phyloP scores from a whole-genome alignment of 1,140 invertebrate species.

The Drosophila sucinea region DNA sequence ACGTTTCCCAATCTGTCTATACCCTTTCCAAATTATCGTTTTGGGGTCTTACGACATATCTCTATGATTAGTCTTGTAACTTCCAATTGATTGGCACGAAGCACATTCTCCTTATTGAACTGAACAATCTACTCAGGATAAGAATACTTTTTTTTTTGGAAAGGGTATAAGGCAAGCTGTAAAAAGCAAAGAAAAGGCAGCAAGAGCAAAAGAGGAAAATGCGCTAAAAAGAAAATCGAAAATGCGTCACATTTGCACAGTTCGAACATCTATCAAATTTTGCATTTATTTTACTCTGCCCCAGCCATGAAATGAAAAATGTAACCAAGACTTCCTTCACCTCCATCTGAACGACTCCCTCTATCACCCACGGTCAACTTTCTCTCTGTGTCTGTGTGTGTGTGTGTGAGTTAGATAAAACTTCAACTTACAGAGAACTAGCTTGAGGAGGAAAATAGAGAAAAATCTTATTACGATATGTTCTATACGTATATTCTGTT shows the following conservation, averaged over 20 bases:
- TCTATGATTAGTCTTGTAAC: too few relatives aligned
- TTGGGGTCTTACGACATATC: neutral
- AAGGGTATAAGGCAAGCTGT: slow-evolving; percentile 53
- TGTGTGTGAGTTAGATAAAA: slow-evolving; percentile 52
- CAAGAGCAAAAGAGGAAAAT: slow-evolving; percentile 2
- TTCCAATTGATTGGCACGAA: too few relatives aligned
- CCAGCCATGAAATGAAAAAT: slow-evolving; percentile 37
- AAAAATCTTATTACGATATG: slow-evolving; percentile 67
- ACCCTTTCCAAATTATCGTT: neutral
- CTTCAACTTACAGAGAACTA: slow-evolving; percentile 27
- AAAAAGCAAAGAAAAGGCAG: slow-evolving; percentile 30
- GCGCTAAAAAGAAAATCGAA: slow-evolving; percentile 52
- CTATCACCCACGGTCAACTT: neutral
- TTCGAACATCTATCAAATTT: slow-evolving; percentile 72
- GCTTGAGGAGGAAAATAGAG: slow-evolving; percentile 33
- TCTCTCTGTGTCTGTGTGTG: slow-evolving; percentile 17
- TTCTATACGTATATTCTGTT: neutral
- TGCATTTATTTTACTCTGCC: slow-evolving; percentile 48
- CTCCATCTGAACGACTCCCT: neutral
- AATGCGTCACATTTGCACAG: slow-evolving; percentile 69
- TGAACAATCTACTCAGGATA: neutral
- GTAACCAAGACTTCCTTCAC: slow-evolving; percentile 7
- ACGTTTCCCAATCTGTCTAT: neutral
- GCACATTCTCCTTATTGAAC: too few relatives aligned
- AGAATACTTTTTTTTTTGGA: neutral